phyloP scores from a whole-genome alignment of 2,113 vertebrate species.

The Anarrhichthys ocellatus region DNA sequence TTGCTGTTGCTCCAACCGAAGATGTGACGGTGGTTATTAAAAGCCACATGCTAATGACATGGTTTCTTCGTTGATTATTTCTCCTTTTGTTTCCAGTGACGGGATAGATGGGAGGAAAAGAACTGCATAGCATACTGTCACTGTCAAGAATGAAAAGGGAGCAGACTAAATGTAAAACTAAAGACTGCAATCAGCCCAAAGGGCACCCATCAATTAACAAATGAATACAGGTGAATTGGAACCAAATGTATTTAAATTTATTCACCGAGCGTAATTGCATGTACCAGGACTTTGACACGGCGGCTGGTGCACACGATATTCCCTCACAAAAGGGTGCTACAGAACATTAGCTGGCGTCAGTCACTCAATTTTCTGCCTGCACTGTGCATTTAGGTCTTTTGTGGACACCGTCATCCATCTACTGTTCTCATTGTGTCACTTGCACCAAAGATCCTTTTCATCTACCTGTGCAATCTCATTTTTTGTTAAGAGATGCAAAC shows the following conservation, averaged over 20 bases:
- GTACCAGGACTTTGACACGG: constrained; percentile 39
- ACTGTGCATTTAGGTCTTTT: constrained; percentile 2
- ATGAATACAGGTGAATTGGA: constrained; percentile 43
- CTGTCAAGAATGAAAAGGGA: constrained; percentile 11
- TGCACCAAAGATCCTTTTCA: neutral
- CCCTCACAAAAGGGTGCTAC: constrained; percentile 12
- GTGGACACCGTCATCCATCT: neutral
- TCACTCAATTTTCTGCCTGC: neutral
- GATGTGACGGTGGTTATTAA: neutral
- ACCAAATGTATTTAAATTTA: constrained; percentile 59
- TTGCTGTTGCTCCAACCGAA: neutral
- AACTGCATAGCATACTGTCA: neutral
- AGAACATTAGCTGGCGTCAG: constrained; percentile 38
- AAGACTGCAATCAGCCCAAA: constrained; percentile 55
- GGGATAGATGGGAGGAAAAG: neutral
- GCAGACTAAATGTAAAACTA: constrained; percentile 51
- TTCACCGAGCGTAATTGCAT: constrained; percentile 45
- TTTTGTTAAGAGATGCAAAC: neutral
- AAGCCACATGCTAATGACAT: neutral
- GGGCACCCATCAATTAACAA: constrained; percentile 55
- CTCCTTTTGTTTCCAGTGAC: neutral
- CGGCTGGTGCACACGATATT: constrained; percentile 35
- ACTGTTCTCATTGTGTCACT: neutral
- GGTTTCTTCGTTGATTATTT: neutral
- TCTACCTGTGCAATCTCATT: constrained; percentile 7